These are phyloP conservation scores for Drosophila repleta DNA, from an alignment of 1,140 invertebrate species.

Conservation along the genomic window DNA sequence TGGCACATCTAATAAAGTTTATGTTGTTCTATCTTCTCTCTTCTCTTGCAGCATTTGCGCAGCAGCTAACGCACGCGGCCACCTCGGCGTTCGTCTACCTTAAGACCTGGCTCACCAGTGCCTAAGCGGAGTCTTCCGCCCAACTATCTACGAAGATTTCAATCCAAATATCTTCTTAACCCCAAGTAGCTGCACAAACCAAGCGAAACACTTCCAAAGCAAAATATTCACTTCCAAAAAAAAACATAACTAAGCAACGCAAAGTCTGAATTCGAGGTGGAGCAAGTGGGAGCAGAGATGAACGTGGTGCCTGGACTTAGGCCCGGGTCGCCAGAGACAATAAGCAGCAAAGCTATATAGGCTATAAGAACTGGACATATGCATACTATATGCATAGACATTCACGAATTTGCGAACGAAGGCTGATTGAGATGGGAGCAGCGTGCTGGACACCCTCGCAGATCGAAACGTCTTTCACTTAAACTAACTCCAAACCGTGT, in stretches of 20 bases:
- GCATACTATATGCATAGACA: constrained; percentile 17
- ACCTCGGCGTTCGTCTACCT: constrained; percentile 66
- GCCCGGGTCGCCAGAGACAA: constrained; percentile 28
- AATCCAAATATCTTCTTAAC: constrained; percentile 16
- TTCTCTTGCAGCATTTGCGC: constrained; percentile 72
- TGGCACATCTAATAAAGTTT: constrained; percentile 65
- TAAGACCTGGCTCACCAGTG: constrained; percentile 69
- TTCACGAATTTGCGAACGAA: constrained; percentile 45
- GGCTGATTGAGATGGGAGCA: constrained; percentile 40
- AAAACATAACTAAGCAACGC: constrained; percentile 53
- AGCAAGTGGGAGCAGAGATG: constrained; percentile 21
- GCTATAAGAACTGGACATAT: constrained; percentile 21
- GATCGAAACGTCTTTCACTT: constrained; percentile 17
- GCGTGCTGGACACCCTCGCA: constrained; percentile 64
- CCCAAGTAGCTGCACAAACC: constrained; percentile 29
- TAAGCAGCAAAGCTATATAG: constrained; percentile 37
- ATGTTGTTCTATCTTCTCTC: constrained; percentile 56
- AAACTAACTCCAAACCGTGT: constrained; percentile 20
- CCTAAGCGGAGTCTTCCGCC: constrained; percentile 30
- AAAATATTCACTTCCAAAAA: constrained; percentile 6
- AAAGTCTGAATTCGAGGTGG: constrained; percentile 63
- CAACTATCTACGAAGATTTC: constrained; percentile 12
- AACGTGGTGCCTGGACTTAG: constrained; percentile 20
- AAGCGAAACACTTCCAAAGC: constrained; percentile 43
- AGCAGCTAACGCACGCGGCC: constrained; percentile 58